Conservation (phyloP, 2,888 invertebrate genomes). For the Sesia bembeciformis region DNA sequence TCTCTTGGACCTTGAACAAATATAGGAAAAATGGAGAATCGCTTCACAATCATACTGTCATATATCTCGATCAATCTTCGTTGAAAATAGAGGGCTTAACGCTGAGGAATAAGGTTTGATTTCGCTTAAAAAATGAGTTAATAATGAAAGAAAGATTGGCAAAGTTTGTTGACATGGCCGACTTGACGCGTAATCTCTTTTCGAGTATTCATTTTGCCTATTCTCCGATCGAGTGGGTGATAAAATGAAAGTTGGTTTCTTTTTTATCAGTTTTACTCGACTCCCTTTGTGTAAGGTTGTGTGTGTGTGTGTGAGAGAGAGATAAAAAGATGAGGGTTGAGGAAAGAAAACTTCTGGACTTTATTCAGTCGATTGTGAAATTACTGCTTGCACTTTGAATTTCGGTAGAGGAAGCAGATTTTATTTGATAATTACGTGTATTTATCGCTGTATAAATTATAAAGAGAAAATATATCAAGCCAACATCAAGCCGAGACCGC, state of each 20-base stretch:
- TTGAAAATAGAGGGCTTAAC: neutral
- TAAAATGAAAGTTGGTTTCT: constrained; percentile 17
- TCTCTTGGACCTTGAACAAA: constrained; percentile 23
- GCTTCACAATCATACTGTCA: constrained; percentile 14
- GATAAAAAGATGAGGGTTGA: neutral
- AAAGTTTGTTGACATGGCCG: constrained; percentile 39
- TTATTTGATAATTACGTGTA: no score
- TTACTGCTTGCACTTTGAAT: no score
- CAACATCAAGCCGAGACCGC: no score
- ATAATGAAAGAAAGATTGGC: constrained; percentile 38
- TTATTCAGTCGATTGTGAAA: neutral
- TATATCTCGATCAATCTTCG: constrained; percentile 2
- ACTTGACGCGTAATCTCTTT: constrained; percentile 39
- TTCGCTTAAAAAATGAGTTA: constrained; percentile 12
- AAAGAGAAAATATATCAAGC: no score
- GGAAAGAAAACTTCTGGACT: neutral
- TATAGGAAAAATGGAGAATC: constrained; percentile 28
- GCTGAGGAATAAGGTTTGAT: constrained; percentile 8
- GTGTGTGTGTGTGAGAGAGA: neutral
- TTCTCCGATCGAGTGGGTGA: constrained; percentile 14
- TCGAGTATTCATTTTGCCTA: constrained; percentile 33
- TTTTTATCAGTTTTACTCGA: neutral
- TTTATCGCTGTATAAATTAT: no score
- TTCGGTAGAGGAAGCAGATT: no score
- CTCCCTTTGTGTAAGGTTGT: neutral